Evolutionary conservation across 2,797 vertebrate genomes (phyloP).

Genomic region (Microctenopoma lineatum): DNA sequence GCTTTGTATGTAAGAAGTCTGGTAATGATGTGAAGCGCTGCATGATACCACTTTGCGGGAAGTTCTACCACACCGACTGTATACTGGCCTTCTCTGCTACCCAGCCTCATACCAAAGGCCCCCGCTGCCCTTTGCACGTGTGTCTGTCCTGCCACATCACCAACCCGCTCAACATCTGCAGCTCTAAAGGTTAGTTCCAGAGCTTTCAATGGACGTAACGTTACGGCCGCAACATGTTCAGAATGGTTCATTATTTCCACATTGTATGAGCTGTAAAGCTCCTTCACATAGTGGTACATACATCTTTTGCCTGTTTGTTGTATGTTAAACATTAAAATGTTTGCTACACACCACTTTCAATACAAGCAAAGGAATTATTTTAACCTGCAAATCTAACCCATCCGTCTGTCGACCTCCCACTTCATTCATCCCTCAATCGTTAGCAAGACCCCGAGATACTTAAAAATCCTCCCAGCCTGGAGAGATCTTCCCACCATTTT

Average conservation of each 20-base stretch:
- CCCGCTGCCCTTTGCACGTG: conserved; percentile 95
- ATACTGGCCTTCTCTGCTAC: conserved; percentile 89
- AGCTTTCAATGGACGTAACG: not conserved
- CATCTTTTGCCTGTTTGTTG: too few relatives aligned
- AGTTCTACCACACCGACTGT: conserved; percentile 95
- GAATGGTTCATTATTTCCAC: not conserved
- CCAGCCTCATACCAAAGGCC: conserved; percentile 90
- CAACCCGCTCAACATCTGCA: conserved; percentile 90
- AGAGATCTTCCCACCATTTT: too few relatives aligned
- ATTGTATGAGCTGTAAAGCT: too few relatives aligned
- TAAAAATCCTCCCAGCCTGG: too few relatives aligned
- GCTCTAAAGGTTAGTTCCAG: conserved; percentile 89
- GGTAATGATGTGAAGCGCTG: conserved; percentile 93
- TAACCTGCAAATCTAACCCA: too few relatives aligned
- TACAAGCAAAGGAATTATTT: too few relatives aligned
- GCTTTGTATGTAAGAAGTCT: conserved; percentile 94
- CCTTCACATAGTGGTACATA: too few relatives aligned
- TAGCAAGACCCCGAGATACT: too few relatives aligned
- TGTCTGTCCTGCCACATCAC: conserved; percentile 94
- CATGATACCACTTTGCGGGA: conserved; percentile 94
- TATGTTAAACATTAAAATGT: too few relatives aligned
- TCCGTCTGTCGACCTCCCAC: too few relatives aligned
- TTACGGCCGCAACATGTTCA: not conserved
- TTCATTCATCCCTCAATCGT: too few relatives aligned
- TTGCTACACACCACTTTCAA: too few relatives aligned